Base-by-base conservation (phyloP, 1,140 invertebrate genomes). In the Oryctes rhinoceros region DNA sequence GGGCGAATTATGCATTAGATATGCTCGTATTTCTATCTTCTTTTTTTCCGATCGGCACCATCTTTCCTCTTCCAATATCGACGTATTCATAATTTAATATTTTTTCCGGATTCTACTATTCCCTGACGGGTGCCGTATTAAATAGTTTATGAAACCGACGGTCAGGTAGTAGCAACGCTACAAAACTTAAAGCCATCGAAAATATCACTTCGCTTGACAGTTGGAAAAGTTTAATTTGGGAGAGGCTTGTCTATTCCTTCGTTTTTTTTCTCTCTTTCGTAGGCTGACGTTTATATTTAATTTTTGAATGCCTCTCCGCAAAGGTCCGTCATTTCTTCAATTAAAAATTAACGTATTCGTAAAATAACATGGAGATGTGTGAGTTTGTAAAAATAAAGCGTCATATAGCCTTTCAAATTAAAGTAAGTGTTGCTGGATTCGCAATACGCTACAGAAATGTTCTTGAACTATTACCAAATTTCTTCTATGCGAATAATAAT, bases 41-140 rank as follows among this genome's bases (percentile, higher is more conserved):
- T 53, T 53, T 53, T 53, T 48, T 48, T 11, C 47, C 47, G 11
- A 6, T 48, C 11, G 5, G 5, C 4, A 0, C 11, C 13, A 53
- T 13, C 49, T 53, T 53, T 53, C 49, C 49, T 53, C n/a, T 53
- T 53, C 49, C 49, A 53, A 53, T 53, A 53, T 53, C 49, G 9
- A 13, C 13, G 4, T 53, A 53, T 53, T 53, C 11, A 53, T 53
- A 53, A 11, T 53, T 53, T 53, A 53, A 18, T 53, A 15, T 13
- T 53, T 53, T 53, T 53, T 18, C 47, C 7, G 13, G 7, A 10
- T 18, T 53, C 49, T 3, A 53, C 3, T 3, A 3, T 3, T 53
- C 49, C 10, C 4, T 13, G 49, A 15, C 49, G 11, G 49, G n/a
- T 10, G 13, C 11, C 49, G 49, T 53, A 13, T 44, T 44, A 7